Base-by-base conservation (phyloP, 2,888 invertebrate genomes). In the Adelphocoris suturalis region DNA sequence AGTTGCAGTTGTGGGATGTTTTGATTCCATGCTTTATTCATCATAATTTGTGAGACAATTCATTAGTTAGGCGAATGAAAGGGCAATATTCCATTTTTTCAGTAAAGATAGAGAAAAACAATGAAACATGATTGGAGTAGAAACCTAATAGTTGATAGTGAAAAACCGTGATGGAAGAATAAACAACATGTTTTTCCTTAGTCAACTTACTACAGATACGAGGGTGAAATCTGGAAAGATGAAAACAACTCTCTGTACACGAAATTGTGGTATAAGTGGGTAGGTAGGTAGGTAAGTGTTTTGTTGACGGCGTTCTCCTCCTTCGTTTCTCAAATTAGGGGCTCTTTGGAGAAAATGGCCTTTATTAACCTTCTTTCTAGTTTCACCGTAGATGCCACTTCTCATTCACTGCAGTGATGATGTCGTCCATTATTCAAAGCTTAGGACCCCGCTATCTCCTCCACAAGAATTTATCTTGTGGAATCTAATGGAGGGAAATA, bases 321-420 rank as follows among this genome's bases (percentile, higher is more conserved):
- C 61, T 61, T 61, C 61, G n/a, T 61, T 61, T 61, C 61, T 61
- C 19, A 19, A 61, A 61, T 61, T 61, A 61, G 61, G 16, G 61
- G n/a, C 19, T n/a, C 19, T 61, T 19, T 61, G 61, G 19, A 19
- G 16, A 19, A 61, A 61, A 61, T 16, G 16, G 14, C 61, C 61
- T 16, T 61, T 61, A 61, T 61, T 61, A 61, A 61, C 61, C 61
- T 61, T 61, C 19, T 61, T 61, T 19, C 61, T 19, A n/a, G 16
- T 14, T 19, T 9, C 61, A 61, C 19, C 52, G 16, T 52, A 14
- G 52, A 12, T 14, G 52, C 52, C 61, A 61, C 61, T 61, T 61
- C 61, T 9, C 61, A 61, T 61, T 61, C 19, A 61, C 19, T 19
- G 61, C 61, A n/a, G 61, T 61, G 19, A 61, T 61, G 61, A 61